These are phyloP conservation scores for Sitta europaea DNA, from an alignment of 2,113 vertebrate species.

Conservation along the genomic window DNA sequence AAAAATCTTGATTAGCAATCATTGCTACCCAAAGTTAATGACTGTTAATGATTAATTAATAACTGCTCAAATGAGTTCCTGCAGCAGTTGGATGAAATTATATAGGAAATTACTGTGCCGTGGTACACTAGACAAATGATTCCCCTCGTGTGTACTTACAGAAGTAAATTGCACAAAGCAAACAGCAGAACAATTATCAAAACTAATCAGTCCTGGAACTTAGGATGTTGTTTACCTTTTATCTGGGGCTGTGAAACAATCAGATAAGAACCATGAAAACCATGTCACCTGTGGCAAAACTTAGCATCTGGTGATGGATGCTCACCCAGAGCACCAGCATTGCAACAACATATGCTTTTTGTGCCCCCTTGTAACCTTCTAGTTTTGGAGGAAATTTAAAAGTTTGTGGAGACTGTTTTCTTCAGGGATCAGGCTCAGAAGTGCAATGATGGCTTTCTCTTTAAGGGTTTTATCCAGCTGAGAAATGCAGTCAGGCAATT, in stretches of 20 bases:
- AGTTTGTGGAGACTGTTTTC: neutral
- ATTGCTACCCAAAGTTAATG: constrained; percentile 46
- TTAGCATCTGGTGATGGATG: neutral
- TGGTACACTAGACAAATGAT: constrained; percentile 53
- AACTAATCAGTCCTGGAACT: constrained; percentile 52
- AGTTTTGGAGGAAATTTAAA: neutral
- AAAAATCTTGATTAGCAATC: constrained; percentile 69
- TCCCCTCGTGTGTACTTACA: constrained; percentile 1
- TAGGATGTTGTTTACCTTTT: constrained; percentile 50
- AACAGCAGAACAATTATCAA: constrained; percentile 47
- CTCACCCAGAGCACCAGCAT: neutral
- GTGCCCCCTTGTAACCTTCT: neutral
- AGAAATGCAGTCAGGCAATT: neutral
- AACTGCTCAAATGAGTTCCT: constrained; percentile 63
- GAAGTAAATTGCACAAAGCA: constrained; percentile 46
- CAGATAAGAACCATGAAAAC: constrained; percentile 20
- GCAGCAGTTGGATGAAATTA: constrained; percentile 65
- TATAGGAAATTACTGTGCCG: constrained; percentile 55
- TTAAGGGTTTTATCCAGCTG: neutral
- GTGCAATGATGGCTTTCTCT: neutral
- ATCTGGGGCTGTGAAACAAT: constrained; percentile 9
- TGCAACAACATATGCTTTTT: neutral
- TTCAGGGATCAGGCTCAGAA: neutral
- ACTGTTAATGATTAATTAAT: constrained; percentile 69
- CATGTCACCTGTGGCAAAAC: neutral